Percentiles rank a stretch among this genome's conserved stretches.
These are phyloP conservation scores for Eretmochelys imbricata DNA, from an alignment of 2,113 vertebrate genomes.

Conservation along the genomic window DNA sequence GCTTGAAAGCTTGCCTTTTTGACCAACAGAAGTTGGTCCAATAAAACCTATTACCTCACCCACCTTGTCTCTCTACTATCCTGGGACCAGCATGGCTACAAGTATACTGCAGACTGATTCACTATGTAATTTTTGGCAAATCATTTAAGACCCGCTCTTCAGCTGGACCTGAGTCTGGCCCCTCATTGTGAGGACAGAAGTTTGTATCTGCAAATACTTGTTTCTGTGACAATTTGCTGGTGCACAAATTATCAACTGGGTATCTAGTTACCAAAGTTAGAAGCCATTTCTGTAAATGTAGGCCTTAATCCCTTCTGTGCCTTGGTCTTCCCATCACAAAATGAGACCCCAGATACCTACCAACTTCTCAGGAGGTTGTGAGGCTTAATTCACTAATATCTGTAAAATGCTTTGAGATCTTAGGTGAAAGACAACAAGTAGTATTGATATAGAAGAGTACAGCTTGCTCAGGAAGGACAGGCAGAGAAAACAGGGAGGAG, in stretches of 20 bases:
- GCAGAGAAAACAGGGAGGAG: no score
- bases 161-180: neutral
- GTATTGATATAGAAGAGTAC: no score
- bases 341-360: neutral
- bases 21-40: neutral
- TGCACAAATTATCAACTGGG: neutral
- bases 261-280: neutral
- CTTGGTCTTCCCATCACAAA: neutral
- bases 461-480: no score
- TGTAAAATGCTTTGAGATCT: neutral
- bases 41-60: neutral
- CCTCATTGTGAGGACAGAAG: neutral
- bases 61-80: neutral
- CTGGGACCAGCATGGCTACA: neutral
- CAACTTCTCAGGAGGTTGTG: neutral
- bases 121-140: neutral
- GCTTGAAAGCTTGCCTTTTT: neutral
- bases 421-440: neutral
- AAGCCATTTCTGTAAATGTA: neutral
- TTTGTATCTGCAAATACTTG: neutral
- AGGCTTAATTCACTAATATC: neutral
- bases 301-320: rapidly evolving
- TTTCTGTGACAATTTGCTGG: neutral
- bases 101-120: neutral
- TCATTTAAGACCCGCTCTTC: neutral